Conservation (phyloP, 2,888 invertebrate genomes). For the Ptycholaimellus sp. region DNA sequence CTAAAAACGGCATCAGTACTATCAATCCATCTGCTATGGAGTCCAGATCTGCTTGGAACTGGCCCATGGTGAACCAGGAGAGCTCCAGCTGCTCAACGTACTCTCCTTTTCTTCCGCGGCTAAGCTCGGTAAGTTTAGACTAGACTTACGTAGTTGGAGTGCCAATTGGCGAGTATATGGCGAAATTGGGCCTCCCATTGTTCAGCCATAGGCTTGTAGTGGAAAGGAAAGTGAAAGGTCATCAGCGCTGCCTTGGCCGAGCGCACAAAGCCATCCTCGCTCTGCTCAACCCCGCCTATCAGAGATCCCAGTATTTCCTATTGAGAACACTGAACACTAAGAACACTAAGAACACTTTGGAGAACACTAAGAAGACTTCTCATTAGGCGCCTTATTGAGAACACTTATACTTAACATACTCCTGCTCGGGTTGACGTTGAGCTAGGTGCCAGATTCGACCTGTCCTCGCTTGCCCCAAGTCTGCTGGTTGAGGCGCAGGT, state of each 20-base stretch:
- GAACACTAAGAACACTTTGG: not conserved
- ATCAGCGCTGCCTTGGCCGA: conserved; percentile 3
- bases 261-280: not conserved
- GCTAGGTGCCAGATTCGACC: too few relatives aligned
- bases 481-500: too few relatives aligned
- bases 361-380: too few relatives aligned
- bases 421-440: too few relatives aligned
- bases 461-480: too few relatives aligned
- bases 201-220: not conserved
- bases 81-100: not conserved
- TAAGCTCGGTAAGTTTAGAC: too few relatives aligned
- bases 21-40: not conserved
- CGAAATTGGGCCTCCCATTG: not conserved
- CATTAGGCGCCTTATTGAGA: too few relatives aligned
- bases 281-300: conserved; percentile 1
- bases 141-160: not conserved
- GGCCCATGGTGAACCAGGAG: not conserved
- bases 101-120: not conserved
- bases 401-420: too few relatives aligned
- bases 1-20: conserved; percentile 1
- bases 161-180: not conserved
- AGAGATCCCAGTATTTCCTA: too few relatives aligned
- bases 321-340: not conserved
- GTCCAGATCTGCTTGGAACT: not conserved
- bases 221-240: conserved; percentile 4